Percentiles rank a stretch among this genome's conserved stretches.
Conservation (phyloP, 1,140 invertebrate genomes). For the Papilio helenus region DNA sequence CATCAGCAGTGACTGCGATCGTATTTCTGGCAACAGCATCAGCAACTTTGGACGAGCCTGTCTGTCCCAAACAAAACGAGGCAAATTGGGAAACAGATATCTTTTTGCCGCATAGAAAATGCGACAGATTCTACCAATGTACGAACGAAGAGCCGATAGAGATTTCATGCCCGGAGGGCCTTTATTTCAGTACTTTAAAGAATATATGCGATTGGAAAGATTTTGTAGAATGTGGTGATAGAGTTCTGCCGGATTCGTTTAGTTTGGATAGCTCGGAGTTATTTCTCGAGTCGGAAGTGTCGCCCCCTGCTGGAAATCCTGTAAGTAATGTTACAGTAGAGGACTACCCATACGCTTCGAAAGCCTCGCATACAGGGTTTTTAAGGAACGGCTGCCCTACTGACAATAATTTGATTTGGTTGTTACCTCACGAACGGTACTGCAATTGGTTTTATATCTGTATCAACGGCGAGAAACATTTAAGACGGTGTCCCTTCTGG, state of each 20-base stretch:
- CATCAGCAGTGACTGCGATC: not conserved
- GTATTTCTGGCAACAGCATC: conserved; percentile 17
- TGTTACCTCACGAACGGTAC: conserved; percentile 18
- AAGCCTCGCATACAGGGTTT: not conserved
- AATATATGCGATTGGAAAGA: conserved; percentile 57
- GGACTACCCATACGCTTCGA: not conserved
- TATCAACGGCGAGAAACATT: conserved; percentile 12
- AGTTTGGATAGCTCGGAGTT: conserved; percentile 12
- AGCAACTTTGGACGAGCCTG: not conserved
- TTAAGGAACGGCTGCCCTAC: conserved; percentile 7
- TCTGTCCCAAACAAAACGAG: conserved; percentile 21
- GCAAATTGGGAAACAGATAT: conserved; percentile 30
- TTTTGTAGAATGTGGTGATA: conserved; percentile 54
- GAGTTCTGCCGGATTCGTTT: not conserved
- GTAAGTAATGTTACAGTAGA: not conserved
- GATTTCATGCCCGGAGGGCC: conserved; percentile 46
- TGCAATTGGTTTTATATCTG: conserved; percentile 30
- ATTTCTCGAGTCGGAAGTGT: conserved; percentile 26
- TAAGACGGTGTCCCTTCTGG: conserved; percentile 24
- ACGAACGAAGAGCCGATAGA: conserved; percentile 50
- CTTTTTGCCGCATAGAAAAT: conserved; percentile 53
- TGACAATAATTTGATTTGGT: conserved; percentile 6
- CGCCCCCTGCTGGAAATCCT: not conserved
- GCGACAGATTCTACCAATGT: conserved; percentile 64
- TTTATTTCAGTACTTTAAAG: conserved; percentile 49